phyloP scores from a whole-genome alignment of 2,797 vertebrate genomes.

The Sus cebifrons region DNA sequence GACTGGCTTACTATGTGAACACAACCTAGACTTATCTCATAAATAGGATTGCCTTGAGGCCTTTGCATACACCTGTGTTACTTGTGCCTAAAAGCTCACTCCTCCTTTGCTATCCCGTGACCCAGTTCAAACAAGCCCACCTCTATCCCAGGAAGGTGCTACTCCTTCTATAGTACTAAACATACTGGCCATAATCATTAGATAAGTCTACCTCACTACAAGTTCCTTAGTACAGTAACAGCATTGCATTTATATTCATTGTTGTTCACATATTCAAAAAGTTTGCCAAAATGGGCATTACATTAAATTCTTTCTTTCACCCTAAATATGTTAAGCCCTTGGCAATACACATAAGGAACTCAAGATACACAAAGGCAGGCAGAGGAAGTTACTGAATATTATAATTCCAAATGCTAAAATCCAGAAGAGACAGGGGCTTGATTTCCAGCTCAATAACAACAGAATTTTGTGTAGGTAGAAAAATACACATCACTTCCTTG shows the following conservation, averaged over 20 bases:
- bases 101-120: background rate
- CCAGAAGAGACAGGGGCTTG: background rate
- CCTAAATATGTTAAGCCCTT: background rate
- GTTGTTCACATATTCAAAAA: constrained; percentile 25
- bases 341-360: background rate
- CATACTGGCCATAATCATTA: background rate
- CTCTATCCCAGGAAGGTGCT: background rate
- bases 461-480: background rate
- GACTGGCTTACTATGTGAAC: background rate
- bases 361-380: background rate
- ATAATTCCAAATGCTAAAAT: constrained; percentile 32
- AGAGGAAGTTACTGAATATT: background rate
- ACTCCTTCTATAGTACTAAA: background rate
- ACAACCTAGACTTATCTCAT: background rate
- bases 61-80: background rate
- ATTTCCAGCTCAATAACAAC: background rate
- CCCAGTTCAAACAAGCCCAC: background rate
- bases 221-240: constrained; percentile 22
- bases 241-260: background rate
- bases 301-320: constrained; percentile 21
- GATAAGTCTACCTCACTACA: background rate
- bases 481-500: background rate
- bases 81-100: background rate
- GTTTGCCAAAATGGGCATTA: background rate
- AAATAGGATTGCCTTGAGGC: background rate